Evolutionary conservation across 2,113 vertebrate species (phyloP).

Genomic region (Passer montanus): DNA sequence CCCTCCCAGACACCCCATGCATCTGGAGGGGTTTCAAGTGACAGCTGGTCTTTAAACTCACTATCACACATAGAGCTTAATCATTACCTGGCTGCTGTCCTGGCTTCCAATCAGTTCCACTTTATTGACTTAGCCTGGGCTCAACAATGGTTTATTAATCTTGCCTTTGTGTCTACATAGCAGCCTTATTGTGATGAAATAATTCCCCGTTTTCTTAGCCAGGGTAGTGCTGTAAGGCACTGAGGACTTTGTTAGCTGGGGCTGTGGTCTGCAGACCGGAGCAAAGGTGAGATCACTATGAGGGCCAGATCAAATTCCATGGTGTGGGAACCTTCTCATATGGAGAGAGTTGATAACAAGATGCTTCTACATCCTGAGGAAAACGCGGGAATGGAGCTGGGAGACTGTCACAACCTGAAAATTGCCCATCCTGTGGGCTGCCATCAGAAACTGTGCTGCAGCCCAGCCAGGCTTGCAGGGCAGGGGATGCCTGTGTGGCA

Average conservation of each 20-base stretch:
- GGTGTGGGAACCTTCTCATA: not conserved
- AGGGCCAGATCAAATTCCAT: not conserved
- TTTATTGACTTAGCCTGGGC: not conserved
- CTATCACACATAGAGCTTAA: not conserved
- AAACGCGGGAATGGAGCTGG: rapidly evolving
- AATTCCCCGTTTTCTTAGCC: not conserved
- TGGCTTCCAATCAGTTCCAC: not conserved
- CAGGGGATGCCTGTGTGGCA: not conserved
- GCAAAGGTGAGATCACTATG: not conserved
- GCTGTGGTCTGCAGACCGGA: not conserved
- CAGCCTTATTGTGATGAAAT: not conserved
- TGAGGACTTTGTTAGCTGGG: not conserved
- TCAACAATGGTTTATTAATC: not conserved
- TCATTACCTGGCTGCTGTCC: conserved; percentile 8
- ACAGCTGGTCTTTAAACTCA: conserved; percentile 29
- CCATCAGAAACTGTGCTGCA: not conserved
- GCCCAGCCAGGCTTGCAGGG: not conserved
- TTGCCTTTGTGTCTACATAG: not conserved
- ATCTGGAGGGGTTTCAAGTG: not conserved
- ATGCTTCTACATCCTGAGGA: rapidly evolving
- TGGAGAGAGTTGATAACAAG: not conserved
- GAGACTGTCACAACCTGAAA: not conserved
- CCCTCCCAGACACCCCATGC: not conserved
- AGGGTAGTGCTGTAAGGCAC: not conserved
- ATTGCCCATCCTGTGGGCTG: rapidly evolving